Conservation (phyloP, 2,797 vertebrate genomes). For the Kryptolebias ocellatus region DNA sequence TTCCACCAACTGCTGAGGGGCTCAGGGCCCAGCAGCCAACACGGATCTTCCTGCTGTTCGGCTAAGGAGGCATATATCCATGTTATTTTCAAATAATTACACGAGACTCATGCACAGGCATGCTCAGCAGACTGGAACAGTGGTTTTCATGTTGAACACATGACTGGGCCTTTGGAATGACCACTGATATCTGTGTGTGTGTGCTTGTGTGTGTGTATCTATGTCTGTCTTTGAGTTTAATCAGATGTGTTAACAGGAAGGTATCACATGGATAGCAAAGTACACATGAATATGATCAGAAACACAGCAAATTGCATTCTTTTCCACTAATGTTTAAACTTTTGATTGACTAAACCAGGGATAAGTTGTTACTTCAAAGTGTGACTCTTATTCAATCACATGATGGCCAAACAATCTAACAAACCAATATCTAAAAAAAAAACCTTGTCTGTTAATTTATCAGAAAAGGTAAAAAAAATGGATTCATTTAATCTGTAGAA, state of each 20-base stretch:
- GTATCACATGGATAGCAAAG: conserved; percentile 29
- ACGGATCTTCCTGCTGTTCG: conserved; percentile 61
- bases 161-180: conserved; percentile 30
- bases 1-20: conserved; percentile 34
- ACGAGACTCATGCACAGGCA: conserved; percentile 51
- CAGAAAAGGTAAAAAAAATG: background rate
- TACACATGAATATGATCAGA: conserved; percentile 3
- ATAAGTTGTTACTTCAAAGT: background rate
- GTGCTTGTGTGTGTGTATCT: background rate
- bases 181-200: conserved; percentile 12
- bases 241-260: conserved; percentile 53
- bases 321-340: background rate
- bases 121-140: conserved; percentile 21
- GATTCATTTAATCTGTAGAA: background rate
- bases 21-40: conserved; percentile 30
- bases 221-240: conserved; percentile 10
- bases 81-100: conserved; percentile 58
- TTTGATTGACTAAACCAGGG: background rate
- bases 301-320: conserved; percentile 1
- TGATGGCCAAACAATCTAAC: background rate
- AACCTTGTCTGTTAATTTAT: background rate
- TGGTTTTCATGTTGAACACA: conserved; percentile 41
- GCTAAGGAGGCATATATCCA: conserved; percentile 54
- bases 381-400: no score
- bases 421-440: background rate